phyloP scores from a whole-genome alignment of 2,888 invertebrate species.

The Brassicogethes aeneus region DNA sequence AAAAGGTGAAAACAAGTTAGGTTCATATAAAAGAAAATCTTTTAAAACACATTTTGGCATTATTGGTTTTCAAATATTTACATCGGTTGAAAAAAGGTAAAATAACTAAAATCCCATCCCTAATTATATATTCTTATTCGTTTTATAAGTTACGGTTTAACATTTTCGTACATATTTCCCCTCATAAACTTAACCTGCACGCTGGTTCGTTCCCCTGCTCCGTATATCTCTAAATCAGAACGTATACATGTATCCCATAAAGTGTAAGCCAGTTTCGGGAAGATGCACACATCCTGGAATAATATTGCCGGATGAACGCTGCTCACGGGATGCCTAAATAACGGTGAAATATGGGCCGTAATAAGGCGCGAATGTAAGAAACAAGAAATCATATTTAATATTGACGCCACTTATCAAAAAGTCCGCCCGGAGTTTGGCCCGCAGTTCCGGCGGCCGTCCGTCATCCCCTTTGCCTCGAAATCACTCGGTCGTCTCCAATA shows the following conservation, averaged over 20 bases:
- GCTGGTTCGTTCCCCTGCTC: conserved; percentile 12
- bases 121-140: too few species aligned
- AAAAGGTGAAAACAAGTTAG: too few species aligned
- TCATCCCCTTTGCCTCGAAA: too few species aligned
- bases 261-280: neutral
- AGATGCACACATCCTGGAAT: conserved; percentile 1
- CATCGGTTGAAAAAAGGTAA: too few species aligned
- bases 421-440: conserved; percentile 9
- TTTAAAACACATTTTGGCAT: too few species aligned
- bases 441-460: too few species aligned
- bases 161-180: too few species aligned
- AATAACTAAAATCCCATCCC: too few species aligned
- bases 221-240: conserved; percentile 4
- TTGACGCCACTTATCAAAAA: conserved; percentile 35
- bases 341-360: conserved; percentile 32
- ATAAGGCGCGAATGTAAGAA: conserved; percentile 36
- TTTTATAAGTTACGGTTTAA: too few species aligned
- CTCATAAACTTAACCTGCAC: conserved; percentile 8
- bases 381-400: conserved; percentile 37
- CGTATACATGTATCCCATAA: conserved; percentile 2
- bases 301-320: conserved; percentile 24
- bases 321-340: conserved; percentile 30
- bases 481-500: too few species aligned
- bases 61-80: too few species aligned
- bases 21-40: too few species aligned